Evolutionary conservation across 37 sponge, comb jelly and placozoan species (phyloP).

Genomic region (Corticium candelabrum): DNA sequence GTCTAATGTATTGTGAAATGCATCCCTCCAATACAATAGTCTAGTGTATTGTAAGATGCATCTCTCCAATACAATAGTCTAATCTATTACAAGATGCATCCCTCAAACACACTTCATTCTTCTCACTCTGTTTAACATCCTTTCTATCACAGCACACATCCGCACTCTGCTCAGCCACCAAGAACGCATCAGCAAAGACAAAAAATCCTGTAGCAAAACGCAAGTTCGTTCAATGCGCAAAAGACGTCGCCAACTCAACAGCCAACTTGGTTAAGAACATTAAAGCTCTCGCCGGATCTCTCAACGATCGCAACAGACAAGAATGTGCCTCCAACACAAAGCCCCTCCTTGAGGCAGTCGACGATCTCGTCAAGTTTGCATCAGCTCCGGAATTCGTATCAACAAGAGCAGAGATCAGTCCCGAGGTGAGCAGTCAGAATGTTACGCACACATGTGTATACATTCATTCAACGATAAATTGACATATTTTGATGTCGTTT

Average conservation of each 20-base stretch:
- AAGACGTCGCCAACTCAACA: conserved; percentile 18
- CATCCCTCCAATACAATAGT: no score
- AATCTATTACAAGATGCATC: no score
- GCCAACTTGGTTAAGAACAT: conserved; percentile 21
- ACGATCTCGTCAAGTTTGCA: conserved; percentile 81
- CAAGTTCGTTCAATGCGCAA: conserved; percentile 22
- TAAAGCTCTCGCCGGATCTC: conserved; percentile 56
- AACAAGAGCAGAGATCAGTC: conserved; percentile 85
- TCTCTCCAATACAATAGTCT: no score
- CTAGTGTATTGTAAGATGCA: no score
- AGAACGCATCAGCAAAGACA: conserved; percentile 24
- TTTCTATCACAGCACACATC: no score
- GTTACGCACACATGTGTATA: no score
- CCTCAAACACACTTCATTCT: no score
- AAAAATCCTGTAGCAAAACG: conserved; percentile 34
- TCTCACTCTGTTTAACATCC: no score
- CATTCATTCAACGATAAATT: no score
- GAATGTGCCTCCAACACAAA: conserved; percentile 72
- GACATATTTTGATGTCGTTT: no score
- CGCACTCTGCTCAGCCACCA: conserved; percentile 12
- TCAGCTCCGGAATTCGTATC: conserved; percentile 94
- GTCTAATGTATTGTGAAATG: no score
- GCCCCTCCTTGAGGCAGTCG: conserved; percentile 92
- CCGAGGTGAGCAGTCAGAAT: no score
- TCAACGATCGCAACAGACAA: conserved; percentile 61